Percentiles rank a stretch among this genome's conserved stretches.
Conservation (phyloP, 2,888 invertebrate genomes). For the Lumbricus terrestris region DNA sequence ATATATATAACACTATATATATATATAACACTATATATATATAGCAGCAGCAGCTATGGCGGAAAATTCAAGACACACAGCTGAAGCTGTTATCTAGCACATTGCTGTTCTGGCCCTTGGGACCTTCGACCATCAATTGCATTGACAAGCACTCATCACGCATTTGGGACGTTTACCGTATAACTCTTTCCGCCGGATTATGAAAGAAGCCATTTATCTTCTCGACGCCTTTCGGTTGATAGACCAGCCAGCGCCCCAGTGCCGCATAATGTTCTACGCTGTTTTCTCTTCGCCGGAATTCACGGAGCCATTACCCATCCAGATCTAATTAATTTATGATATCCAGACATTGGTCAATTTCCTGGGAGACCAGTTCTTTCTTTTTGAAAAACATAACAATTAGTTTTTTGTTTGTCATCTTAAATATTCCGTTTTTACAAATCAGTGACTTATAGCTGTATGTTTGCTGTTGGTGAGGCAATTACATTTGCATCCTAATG, state of each 20-base stretch:
- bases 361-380: not conserved
- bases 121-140: not conserved
- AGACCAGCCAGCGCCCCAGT: not conserved
- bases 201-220: not conserved
- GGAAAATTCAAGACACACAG: not conserved
- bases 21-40: too few species aligned
- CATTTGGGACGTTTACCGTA: not conserved
- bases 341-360: not conserved
- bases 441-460: not conserved
- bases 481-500: not conserved
- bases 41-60: not conserved
- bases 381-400: not conserved
- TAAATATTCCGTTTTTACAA: not conserved
- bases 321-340: not conserved
- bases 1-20: too few species aligned
- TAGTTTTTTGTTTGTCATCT: not conserved
- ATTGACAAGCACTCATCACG: not conserved
- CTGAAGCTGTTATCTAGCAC: not conserved
- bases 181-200: not conserved
- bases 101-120: not conserved
- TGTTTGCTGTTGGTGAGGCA: not conserved
- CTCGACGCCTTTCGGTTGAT: not conserved
- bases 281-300: not conserved
- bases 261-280: not conserved
- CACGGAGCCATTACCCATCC: not conserved